Evolutionary conservation across 1,140 invertebrate genomes (phyloP).

Genomic region (Drosophila pruinosa): DNA sequence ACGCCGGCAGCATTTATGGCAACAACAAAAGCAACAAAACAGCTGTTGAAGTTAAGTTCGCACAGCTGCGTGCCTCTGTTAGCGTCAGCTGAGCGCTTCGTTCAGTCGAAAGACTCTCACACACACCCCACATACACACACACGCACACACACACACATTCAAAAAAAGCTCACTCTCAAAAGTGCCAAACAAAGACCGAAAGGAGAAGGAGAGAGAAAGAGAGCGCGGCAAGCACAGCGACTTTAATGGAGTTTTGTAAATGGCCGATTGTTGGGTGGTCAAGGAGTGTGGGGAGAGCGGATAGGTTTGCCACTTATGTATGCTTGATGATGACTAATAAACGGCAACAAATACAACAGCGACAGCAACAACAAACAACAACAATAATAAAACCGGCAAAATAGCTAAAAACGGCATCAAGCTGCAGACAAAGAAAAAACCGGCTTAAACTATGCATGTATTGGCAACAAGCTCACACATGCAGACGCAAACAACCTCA

Average conservation of each 20-base stretch:
- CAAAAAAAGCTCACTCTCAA: constrained; percentile 16
- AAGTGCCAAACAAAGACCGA: constrained; percentile 61
- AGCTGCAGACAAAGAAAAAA: constrained; percentile 69
- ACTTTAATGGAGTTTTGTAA: constrained; percentile 55
- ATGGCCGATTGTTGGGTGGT: constrained; percentile 20
- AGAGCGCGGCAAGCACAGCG: background rate
- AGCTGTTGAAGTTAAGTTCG: constrained; percentile 53
- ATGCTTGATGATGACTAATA: constrained; percentile 64
- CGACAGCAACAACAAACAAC: constrained; percentile 39
- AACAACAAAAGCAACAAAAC: constrained; percentile 50
- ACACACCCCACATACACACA: constrained; percentile 17
- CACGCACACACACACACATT: constrained; percentile 3
- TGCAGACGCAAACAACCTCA: background rate
- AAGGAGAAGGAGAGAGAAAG: background rate
- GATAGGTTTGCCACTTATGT: constrained; percentile 19
- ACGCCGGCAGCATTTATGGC: constrained; percentile 22
- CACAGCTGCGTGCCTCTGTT: constrained; percentile 35
- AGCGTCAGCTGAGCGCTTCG: constrained; percentile 33
- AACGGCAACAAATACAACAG: constrained; percentile 39
- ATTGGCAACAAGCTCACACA: background rate
- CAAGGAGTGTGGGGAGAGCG: background rate
- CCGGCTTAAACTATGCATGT: constrained; percentile 56
- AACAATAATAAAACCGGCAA: constrained; percentile 62
- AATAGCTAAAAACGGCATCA: constrained; percentile 59
- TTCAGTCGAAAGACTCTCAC: constrained; percentile 28